Evolutionary conservation across 2,888 invertebrate species (phyloP), one percentile per base, ranked within the genome.

Genomic region (Amiota minor): DNA sequence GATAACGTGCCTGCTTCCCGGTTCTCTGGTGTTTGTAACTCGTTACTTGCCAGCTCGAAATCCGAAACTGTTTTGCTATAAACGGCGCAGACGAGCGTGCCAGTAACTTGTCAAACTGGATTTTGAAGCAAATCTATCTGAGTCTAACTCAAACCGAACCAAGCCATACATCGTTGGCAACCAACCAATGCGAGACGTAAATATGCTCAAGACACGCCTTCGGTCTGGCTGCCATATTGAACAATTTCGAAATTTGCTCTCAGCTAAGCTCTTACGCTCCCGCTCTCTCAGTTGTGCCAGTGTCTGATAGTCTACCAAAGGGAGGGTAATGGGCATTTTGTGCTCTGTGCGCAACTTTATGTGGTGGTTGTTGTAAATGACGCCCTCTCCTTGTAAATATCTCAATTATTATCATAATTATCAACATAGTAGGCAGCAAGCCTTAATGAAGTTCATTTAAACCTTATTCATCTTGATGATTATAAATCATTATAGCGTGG

Each of bases 61-160:
- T 89, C 86, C 89, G 88, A 88, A 89, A 87, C 83, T 86, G 88
- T 83, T 88, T 85, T 89, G 88, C 77, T 83, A 81, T 73, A 71
- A 77, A 64, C 72, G 73, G 76, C 75, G 81, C 77, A 74, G 75
- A 73, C 70, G 64, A 76, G 76, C 77, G 80, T 74, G 72, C 75
- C 77, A 75, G 76, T 78, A 82, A 82, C 82, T 83, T 81, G 77
- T 76, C 74, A 73, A 74, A 77, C 76, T 72, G 76, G 79, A 79
- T 79, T 75, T 73, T 74, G 59, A 71, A n/a, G 11, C 77, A 35
- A 35, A 35, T 35, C 35, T 35, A 67, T 47, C 65, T 64, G 18
- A 61, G 68, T 70, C 61, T 45, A 61, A 49, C 35, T 35, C 35
- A 35, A 35, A 35, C 35, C 74, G 72, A 72, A 72, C 67, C 74